phyloP scores from a whole-genome alignment of 2,113 vertebrate genomes.

The Pituophis catenifer region DNA sequence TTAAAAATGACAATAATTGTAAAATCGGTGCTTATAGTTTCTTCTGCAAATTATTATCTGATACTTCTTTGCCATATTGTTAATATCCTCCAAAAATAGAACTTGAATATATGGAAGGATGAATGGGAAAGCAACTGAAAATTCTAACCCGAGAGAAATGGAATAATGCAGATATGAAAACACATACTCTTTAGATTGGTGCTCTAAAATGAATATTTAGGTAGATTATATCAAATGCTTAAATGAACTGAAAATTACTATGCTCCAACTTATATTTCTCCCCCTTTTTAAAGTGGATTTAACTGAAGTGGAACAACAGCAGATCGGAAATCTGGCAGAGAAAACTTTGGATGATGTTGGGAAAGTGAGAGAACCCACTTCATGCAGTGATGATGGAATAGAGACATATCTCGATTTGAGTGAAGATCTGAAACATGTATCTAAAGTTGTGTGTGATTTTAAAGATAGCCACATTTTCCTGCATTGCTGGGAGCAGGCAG shows the following conservation, averaged over 20 bases:
- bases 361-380: constrained; percentile 43
- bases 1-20: background rate
- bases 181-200: background rate
- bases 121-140: background rate
- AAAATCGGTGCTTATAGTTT: background rate
- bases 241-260: background rate
- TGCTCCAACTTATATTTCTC: background rate
- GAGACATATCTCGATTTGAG: constrained; percentile 74
- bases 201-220: background rate
- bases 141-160: background rate
- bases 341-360: constrained; percentile 64
- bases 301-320: constrained; percentile 49
- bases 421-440: constrained; percentile 62
- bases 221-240: background rate
- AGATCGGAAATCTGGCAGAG: constrained; percentile 58
- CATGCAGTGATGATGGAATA: fast-evolving
- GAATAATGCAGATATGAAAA: background rate
- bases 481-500: constrained; percentile 75
- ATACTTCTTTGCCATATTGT: background rate
- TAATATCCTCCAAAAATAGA: background rate
- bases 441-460: constrained; percentile 48
- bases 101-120: background rate
- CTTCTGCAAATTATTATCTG: background rate
- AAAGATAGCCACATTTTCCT: constrained; percentile 79
- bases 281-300: constrained; percentile 70